Percentiles rank a stretch among this genome's conserved stretches.
phyloP scores from a whole-genome alignment of 2,797 vertebrate species.

The Anguilla marmorata region DNA sequence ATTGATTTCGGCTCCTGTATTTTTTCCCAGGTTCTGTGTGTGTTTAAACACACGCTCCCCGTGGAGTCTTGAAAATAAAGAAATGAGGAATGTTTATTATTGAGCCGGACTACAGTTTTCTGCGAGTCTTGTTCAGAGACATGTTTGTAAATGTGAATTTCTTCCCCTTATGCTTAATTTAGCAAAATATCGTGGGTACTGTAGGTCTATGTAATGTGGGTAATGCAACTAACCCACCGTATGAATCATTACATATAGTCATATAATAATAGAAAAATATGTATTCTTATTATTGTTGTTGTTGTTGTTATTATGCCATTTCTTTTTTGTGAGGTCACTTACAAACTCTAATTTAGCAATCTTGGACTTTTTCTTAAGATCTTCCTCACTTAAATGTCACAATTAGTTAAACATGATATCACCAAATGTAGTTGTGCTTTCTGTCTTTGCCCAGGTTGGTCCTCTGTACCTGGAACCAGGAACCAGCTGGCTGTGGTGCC shows the following conservation, averaged over 20 bases:
- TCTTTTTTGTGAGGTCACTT: background rate
- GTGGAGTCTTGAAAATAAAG: background rate
- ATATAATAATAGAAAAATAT: background rate
- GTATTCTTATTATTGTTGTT: too few species aligned
- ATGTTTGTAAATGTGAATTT: background rate
- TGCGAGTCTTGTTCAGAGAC: background rate
- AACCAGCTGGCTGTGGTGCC: slow-evolving; percentile 77
- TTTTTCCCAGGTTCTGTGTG: slow-evolving; percentile 27
- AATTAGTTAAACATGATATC: too few species aligned
- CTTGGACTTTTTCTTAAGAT: background rate
- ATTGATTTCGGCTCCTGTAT: slow-evolving; percentile 4
- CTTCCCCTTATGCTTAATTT: background rate
- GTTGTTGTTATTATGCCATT: too few species aligned
- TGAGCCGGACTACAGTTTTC: background rate
- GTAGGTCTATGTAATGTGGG: background rate
- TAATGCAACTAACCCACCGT: background rate
- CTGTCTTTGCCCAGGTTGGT: slow-evolving; percentile 64
- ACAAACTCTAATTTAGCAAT: background rate
- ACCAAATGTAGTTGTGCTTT: background rate
- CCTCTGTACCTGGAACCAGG: slow-evolving; percentile 73
- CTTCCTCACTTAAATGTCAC: too few species aligned
- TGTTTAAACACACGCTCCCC: slow-evolving; percentile 17
- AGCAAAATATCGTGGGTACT: background rate
- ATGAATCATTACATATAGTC: background rate
- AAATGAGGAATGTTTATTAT: slow-evolving; percentile 15